Conservation (phyloP, 2,113 vertebrate species). For the Gnathonemus longibarbis region DNA sequence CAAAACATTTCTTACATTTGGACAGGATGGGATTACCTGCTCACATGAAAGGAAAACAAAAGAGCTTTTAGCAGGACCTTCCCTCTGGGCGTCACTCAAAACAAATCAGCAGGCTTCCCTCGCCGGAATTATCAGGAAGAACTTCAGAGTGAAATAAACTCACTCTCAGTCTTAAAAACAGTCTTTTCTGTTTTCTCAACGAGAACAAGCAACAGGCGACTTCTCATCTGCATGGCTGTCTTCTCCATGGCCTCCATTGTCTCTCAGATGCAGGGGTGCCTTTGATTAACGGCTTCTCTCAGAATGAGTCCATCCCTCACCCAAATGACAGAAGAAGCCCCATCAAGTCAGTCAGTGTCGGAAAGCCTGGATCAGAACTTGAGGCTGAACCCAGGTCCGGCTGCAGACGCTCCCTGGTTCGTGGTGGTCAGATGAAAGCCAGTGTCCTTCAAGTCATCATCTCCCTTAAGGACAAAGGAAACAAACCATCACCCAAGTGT, state of each 20-base stretch:
- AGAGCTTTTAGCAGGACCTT: neutral
- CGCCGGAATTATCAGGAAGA: neutral
- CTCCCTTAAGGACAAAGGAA: slow-evolving; percentile 62
- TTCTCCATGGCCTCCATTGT: neutral
- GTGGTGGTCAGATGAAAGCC: slow-evolving; percentile 95
- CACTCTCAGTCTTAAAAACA: neutral
- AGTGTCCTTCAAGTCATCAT: slow-evolving; percentile 88
- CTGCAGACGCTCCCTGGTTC: slow-evolving; percentile 88
- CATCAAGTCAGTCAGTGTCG: neutral
- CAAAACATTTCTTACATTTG: neutral
- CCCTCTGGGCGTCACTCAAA: neutral
- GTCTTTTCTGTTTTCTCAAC: neutral
- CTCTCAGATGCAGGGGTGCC: neutral
- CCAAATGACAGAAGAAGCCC: neutral
- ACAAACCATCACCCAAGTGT: neutral
- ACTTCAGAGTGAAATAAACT: neutral
- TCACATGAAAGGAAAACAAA: neutral
- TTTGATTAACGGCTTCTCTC: neutral
- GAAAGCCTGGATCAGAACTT: slow-evolving; percentile 69
- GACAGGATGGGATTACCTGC: neutral
- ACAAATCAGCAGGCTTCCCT: neutral
- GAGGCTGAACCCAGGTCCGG: slow-evolving; percentile 91
- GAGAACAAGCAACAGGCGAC: neutral
- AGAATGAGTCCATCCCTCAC: slow-evolving; percentile 1
- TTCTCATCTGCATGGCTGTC: neutral